Evolutionary conservation across 2,797 vertebrate species (phyloP), one percentile per base, ranked within the genome.

Genomic region (Clarias laeviceps): DNA sequence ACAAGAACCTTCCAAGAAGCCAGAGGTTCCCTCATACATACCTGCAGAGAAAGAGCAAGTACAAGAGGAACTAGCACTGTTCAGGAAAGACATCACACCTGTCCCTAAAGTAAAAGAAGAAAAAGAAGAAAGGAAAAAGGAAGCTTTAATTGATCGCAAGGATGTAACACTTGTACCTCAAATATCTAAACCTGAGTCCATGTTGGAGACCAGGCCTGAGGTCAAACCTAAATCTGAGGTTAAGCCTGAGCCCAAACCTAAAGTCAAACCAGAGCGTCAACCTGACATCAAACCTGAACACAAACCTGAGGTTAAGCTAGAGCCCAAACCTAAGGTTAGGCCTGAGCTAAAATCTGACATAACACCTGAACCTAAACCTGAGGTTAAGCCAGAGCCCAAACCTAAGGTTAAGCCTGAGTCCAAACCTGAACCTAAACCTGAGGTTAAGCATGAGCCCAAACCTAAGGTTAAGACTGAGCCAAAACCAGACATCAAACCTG

Each of bases 1-100:
- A 83, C 92, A 94, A 90, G 94, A 95, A 91, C 83, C 84, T 87
- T 88, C 91, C 59, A 87, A 88, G 88, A 94, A 91, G 87, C 91
- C 92, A 88, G 92, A 93, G 83, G 85, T 88, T 70, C 59, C 89
- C 79, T 64, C 89, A 84, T 89, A 87, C 70, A 84, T 90, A 83
- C 79, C 91, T 78, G 61, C 91, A 87, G 89, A 92, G 83, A 93
- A 93, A 92, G 94, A 94, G 85, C 14, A 90, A 50, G 80, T 54
- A n/a, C 34, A 72, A 85, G 86, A 94, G 90, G 91, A 91, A 80
- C 88, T 88, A 82, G 5, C 1, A 37, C 22, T 45, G 54, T n/a
- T 82, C 29, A 84, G n/a, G 18, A 88, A 61, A 84, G 65, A 77
- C 24, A 65, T 61, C 76, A 72, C 40, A 57, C 7, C 64, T 84